Evolutionary conservation across 2,888 invertebrate species (phyloP), one percentile per base, ranked within the genome.

Genomic region (Rhogogaster chlorosoma): DNA sequence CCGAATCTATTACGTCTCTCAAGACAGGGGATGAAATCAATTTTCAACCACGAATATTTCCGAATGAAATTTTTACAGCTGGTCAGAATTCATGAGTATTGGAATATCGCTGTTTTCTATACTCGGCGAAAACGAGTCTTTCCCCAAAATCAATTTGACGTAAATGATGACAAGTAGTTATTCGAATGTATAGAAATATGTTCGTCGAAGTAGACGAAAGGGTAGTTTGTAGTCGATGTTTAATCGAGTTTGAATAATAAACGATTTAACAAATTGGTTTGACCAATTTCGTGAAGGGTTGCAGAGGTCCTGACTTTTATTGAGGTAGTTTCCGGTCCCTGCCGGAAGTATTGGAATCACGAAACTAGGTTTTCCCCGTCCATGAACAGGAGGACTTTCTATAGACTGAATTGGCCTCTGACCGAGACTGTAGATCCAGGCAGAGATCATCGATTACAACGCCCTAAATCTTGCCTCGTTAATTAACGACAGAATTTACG

Each of bases 371-470:
- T 77, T 77, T 49, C 77, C 53, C 53, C 18, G 10, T 29, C 49
- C 18, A 49, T 1, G 32, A 53, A 77, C n/a, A 45, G 45, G 29
- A 53, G 38, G 26, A 77, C 45, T 36, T 53, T 49, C 49, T 49
- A 53, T 77, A 77, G 18, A 53, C 49, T 10, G 49, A 29, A 77
- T 77, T 77, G 77, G 49, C 53, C 53, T 32, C 77, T 49, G 45
- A 53, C 77, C 77, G 32, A 77, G 77, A 53, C 77, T 15, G 53
- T 77, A 77, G 77, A 77, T 77, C 26, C 26, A 12, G 53, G 61
- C 61, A 80, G 80, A 57, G 61, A 64, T 57, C 80, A 80, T 80
- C 80, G 80, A 80, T 80, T 80, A 80, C 61, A 80, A 80, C 80
- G 32, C 38, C 61, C 80, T 38, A 22, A 61, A 38, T 61, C 61